These are phyloP conservation scores for Chaenodraco wilsoni DNA, from an alignment of 2,797 vertebrate genomes.

Conservation along the genomic window DNA sequence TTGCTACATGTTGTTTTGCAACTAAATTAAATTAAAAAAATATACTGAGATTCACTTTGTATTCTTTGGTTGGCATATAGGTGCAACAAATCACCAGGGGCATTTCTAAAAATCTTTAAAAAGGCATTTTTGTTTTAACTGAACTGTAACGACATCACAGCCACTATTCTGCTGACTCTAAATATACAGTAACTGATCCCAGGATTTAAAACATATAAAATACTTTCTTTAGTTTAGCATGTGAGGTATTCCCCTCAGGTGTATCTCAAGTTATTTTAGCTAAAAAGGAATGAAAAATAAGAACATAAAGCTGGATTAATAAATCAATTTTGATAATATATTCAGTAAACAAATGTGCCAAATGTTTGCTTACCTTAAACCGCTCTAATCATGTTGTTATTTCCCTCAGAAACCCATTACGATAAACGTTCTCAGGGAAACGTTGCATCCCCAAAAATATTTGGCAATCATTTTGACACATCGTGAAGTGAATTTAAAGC, in stretches of 20 bases:
- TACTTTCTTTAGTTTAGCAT: background rate
- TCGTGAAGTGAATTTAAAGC: conserved; percentile 1
- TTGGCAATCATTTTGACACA: background rate
- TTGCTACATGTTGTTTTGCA: too few relatives aligned
- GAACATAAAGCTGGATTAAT: background rate
- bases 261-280: background rate
- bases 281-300: too few relatives aligned
- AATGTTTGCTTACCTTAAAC: background rate
- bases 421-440: background rate
- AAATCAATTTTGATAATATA: background rate
- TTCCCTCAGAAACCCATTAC: background rate
- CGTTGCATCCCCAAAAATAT: background rate
- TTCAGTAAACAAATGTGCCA: background rate
- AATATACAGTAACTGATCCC: background rate
- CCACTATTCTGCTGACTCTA: background rate
- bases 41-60: too few relatives aligned
- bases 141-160: background rate
- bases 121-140: too few relatives aligned
- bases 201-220: background rate
- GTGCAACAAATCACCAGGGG: too few relatives aligned
- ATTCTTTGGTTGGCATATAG: too few relatives aligned
- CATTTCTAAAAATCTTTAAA: too few relatives aligned
- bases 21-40: too few relatives aligned
- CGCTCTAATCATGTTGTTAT: background rate
- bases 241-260: background rate